Evolutionary conservation across 2,113 vertebrate genomes (phyloP), one percentile per base, ranked within the genome.

Genomic region (Camelus bactrianus): DNA sequence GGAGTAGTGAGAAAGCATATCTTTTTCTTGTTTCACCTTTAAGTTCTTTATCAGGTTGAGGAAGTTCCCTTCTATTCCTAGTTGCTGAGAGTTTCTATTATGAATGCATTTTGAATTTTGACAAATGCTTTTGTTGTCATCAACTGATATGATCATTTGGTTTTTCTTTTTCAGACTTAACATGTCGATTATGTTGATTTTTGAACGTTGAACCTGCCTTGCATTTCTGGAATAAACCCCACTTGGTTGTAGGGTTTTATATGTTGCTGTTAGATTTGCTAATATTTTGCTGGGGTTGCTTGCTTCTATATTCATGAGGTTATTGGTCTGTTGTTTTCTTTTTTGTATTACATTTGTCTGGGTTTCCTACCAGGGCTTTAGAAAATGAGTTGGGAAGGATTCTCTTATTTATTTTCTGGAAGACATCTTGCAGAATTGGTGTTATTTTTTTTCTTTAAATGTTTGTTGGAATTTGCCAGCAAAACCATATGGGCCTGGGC

Each of bases 371-470:
- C 10, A 76, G 58, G 38, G 54, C 52, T 86, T 94, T 32, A 82
- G 86, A 95, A 94, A 87, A 58, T 90, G n/a, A 96, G 6, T 64
- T 91, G 35, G 48, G 70, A 82, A 93, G 82, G 46, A 82, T 93
- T 86, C 42, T 26, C 90, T 91, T 17, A 81, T n/a, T 32, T 65
- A 1, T 84, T 89, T 69, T 89, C 65, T 85, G 60, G 32, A 86
- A 82, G 42, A 94, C 38, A 54, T 85, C 48, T 93, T 90, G 11
- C 26, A 91, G 26, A 60, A 79, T 72, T 96, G 86, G 50, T 69
- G 26, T 50, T 69, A 5, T 22, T 77, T 85, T 42, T 42, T 77
- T 73, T 80, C 15, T 72, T 81, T 81, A 67, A 83, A 76, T 83
- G 20, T 83, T 87, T 75, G 30, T 87, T 91, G 19, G 16, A 70